Evolutionary conservation across 1,140 invertebrate species (phyloP), one percentile per base, ranked within the genome.

Genomic region (Drosophila nigromelanica): DNA sequence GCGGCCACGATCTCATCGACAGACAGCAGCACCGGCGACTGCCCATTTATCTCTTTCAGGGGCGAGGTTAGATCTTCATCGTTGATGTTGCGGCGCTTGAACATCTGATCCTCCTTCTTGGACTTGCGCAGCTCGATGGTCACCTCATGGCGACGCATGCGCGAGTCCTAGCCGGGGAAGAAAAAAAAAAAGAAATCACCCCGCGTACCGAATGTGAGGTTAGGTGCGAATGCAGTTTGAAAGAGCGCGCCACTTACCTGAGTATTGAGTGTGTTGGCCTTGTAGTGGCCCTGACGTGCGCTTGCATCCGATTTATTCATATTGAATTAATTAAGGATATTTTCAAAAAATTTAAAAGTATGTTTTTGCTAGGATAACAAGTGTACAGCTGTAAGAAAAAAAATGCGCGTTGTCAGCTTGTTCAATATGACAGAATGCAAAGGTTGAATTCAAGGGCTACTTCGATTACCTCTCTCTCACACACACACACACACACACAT

Each of bases 71-170:
- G 78, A 55, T 95, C 94, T 39, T 92, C 92, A 5, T 94, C 91
- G 54, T 93, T 93, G 30, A 99, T 95, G 86, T 99, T 99, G 58
- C 99, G 94, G 47, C 98, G 93, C 93, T 99, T 99, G 1, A 96
- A 93, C n/a, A 99, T 92, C 87, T 98, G 97, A 82, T 99, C 98
- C 93, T 99, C 98, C 90, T 98, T 97, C 45, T 97, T 96, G 5
- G 96, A 95, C 93, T 99, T 99, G 12, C 99, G 93, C 6, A 99
- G 93, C 78, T 98, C 97, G 10, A 99, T 95, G 7, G 95, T 97
- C 18, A 97, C 94, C 92, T 99, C 98, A 80, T 94, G 96, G 67
- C 98, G 94, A 66, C 97, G 95, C 75, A 97, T 94, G 61, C 98
- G 95, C 91, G 98, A 95, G 78, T 98, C 97, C 96, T 98, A 80